These are phyloP conservation scores for Catamblyrhynchus diadema DNA, from an alignment of 2,797 vertebrate species.

Conservation along the genomic window DNA sequence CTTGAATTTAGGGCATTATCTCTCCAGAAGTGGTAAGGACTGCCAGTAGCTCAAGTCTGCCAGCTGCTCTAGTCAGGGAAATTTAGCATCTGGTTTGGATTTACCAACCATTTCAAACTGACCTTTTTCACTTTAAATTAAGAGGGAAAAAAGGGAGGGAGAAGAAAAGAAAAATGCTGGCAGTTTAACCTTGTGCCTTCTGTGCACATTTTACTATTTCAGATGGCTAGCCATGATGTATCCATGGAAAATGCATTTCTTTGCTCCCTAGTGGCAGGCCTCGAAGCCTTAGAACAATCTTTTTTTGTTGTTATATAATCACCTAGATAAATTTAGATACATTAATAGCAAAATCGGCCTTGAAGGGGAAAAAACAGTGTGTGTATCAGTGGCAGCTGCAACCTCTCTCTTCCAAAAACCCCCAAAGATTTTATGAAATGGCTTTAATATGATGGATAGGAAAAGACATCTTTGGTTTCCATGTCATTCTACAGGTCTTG, in stretches of 20 bases:
- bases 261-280: neutral
- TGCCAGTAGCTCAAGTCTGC: neutral
- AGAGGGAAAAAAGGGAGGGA: neutral
- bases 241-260: neutral
- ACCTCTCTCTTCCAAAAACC: neutral
- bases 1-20: neutral
- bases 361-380: neutral
- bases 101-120: neutral
- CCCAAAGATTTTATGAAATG: fast-evolving
- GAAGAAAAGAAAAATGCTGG: neutral
- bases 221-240: neutral
- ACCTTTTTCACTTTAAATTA: constrained; percentile 14
- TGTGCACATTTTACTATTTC: neutral
- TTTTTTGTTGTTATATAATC: neutral
- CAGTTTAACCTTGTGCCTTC: neutral
- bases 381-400: neutral
- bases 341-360: neutral
- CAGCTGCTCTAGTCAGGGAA: neutral
- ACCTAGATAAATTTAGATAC: neutral
- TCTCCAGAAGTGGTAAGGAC: neutral
- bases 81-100: neutral
- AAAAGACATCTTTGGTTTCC: neutral
- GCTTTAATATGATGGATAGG: neutral
- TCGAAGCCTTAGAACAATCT: neutral
- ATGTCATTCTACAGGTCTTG: neutral